Evolutionary conservation across 2,888 invertebrate species (phyloP), one percentile per base, ranked within the genome.

Genomic region (Chalcosyrphus nemorum): DNA sequence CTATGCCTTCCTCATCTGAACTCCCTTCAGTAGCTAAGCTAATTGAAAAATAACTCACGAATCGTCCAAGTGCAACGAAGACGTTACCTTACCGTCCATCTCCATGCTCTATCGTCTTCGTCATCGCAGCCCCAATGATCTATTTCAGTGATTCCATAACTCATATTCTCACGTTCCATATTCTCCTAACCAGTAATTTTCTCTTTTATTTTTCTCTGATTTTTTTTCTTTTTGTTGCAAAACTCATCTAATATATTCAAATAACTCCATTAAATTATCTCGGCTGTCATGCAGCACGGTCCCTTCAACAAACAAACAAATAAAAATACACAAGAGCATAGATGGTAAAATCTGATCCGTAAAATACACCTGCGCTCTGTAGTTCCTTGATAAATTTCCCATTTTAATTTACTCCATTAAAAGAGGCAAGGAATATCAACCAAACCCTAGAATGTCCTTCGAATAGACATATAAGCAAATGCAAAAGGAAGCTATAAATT

Each of bases 1-100:
- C 29, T 56, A 29, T 54, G 47, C 21, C 19, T 27, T 66, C 56
- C n/a, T n/a, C 41, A 43, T 47, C 71, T 74, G 41, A 74, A 65
- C 72, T 84, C 84, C 74, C 63, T 38, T 29, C 71, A 80, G 84
- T 70, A 84, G 84, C 78, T 19, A 21, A 19, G 9, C 70, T 80
- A 80, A 84, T 84, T 84, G 78, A 84, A 84, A 84, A 84, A 78
- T 84, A 84, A 75, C 84, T 84, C 84, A 84, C 84, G 84, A 84
- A 75, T 59, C 78, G 29, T 65, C 74, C 65, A 65, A 80, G 70
- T 74, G 70, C 68, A 70, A 70, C 84, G 63, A 11, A 15, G 52
- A n/a, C n/a, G n/a, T n/a, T 54, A 56, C 75, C 61, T 35, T 81
- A 81, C 63, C 45, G 47, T 50, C 66, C 7, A 4, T 57, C 32